A percentile compares a stretch with the other conserved stretches of the same genome.
Evolutionary conservation across 2,888 invertebrate genomes (phyloP).

Genomic region (Cephus runcator): DNA sequence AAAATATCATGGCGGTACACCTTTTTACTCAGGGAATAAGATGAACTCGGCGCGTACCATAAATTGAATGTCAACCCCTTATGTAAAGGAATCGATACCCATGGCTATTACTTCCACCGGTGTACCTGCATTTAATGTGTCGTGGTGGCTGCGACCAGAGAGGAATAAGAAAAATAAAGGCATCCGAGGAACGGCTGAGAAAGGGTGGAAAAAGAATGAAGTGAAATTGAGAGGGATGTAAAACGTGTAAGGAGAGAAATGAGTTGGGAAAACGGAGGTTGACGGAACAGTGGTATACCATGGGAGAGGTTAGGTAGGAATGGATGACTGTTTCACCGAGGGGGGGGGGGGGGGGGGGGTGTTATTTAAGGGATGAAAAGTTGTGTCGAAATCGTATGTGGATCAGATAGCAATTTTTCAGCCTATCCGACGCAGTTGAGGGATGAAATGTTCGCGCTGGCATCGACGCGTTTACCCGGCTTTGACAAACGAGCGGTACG

Average conservation of each 20-base stretch:
- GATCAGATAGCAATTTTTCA: neutral
- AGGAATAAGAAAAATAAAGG: neutral
- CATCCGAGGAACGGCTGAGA: neutral
- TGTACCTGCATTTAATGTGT: neutral
- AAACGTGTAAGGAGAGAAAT: neutral
- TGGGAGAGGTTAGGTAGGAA: neutral
- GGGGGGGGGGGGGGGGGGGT: fast-evolving
- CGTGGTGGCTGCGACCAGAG: neutral
- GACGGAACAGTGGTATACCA: neutral
- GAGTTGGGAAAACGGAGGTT: neutral
- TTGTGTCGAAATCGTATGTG: neutral
- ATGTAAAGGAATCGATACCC: neutral
- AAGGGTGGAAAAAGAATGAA: neutral
- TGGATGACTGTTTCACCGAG: neutral
- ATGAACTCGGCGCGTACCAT: neutral
- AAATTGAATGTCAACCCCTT: neutral
- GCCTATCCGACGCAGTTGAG: neutral
- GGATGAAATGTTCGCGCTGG: neutral
- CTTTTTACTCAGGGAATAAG: neutral
- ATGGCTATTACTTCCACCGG: neutral
- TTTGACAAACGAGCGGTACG: slow-evolving; percentile 38
- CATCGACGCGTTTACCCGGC: neutral
- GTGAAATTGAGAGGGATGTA: neutral
- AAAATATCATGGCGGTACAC: neutral
- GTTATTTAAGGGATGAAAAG: neutral